Base-by-base conservation (phyloP, 2,888 invertebrate genomes). In the Polydrusus cervinus region DNA sequence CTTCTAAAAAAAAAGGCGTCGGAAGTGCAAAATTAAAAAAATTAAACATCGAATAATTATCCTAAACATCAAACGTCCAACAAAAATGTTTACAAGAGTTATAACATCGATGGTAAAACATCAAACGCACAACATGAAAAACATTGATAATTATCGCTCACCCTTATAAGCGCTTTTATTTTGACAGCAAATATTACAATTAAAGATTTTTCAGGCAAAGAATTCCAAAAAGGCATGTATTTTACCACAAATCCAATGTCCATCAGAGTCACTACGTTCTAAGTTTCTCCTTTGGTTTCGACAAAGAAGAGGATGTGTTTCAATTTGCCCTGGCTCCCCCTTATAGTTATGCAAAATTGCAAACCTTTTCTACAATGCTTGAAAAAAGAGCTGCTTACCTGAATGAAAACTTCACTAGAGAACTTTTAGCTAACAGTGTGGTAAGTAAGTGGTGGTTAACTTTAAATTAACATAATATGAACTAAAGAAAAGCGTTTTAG, bases 281-380 rank as follows among this genome's bases (percentile, higher is more conserved):
- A 75, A 97, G 97, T 83, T 94, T 99, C 85, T 94, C 96, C 0
- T 98, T 98, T 86, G 94, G 94, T 25, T 99, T 99, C 85, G 98
- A 98, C 87, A 92, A 93, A 70, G 97, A 98, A 85, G 97, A 97
- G 81, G 98, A 98, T 83, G 92, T 96, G 0, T 98, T 97, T 85
- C 98, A 98, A 85, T 99, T 99, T 87, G 93, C 97, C 0, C 91
- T 98, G 82, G 94, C 95, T 30, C 96, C 95, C 76, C 99, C 99
- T 0, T 99, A 99, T 86, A 96, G 97, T n/a, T 99, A 98, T 87
- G 94, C 96, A 0, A 90, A 95, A 69, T 90, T 96, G 65, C 95
- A 98, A 87, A 93, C 94, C 51, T 95, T 97, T 87, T 88, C 99
- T 78, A 92, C 93, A 45, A 87, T 91, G 79, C 88, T 97, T 76